Evolutionary conservation across 2,113 vertebrate genomes (phyloP), one percentile per base, ranked within the genome.

Genomic region (Tonatia bakeri): DNA sequence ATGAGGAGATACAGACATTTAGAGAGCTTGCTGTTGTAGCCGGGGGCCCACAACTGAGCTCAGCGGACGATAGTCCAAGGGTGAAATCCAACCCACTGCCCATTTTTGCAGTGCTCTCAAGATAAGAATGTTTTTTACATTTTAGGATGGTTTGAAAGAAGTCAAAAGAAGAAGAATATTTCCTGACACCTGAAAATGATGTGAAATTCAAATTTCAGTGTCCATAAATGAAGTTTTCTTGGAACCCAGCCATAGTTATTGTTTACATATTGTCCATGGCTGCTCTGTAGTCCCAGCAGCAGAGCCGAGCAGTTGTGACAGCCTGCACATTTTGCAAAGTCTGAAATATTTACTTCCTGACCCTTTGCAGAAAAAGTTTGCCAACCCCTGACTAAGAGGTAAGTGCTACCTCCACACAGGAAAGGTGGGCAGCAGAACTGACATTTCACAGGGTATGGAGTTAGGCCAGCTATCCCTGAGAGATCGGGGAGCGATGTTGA

Each of bases 291-390:
- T 56, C 79, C 79, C 40, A 67, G 28, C 26, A 40, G 43, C 17
- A 38, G 38, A 24, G 7, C 0, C 14, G 4, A 76, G 40, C 59
- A 33, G 56, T 8, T 14, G 26, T 38, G 22, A 80, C 26, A 64
- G 8, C 4, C 17, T 40, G 0, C 16, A n/a, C 5, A 7, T 28
- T 7, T 15, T 1, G 6, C 31, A 50, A 65, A 72, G 9, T 16
- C 52, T 13, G 31, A 75, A 67, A 7, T 61, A 26, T 47, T 59
- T 33, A 56, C 36, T 22, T 31, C 47, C 47, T 36, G 40, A 54
- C 4, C 16, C 45, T 86, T 67, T 9, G 12, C 8, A 69, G 67
- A 31, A 52, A 90, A 72, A 20, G 5, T 8, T n/a, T 33, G 31
- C 43, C 45, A 33, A 3, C 2, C 13, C 28, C 47, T 64, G 47